Conservation (phyloP, 2,797 vertebrate genomes). For the Neosilurus mollespiculum region DNA sequence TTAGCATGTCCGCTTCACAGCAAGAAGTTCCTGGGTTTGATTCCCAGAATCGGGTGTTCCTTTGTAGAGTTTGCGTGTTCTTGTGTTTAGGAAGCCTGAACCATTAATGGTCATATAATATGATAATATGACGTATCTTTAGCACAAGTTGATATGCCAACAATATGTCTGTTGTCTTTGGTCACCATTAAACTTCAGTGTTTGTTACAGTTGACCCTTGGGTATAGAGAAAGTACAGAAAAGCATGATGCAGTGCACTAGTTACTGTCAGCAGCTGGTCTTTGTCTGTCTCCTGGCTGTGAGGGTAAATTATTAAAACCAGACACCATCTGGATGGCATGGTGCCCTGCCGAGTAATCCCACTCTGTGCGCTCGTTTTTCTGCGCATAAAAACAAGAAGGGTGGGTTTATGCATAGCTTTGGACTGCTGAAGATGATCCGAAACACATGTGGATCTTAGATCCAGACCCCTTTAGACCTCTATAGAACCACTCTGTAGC, state of each 20-base stretch:
- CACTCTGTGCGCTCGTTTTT: constrained; percentile 40
- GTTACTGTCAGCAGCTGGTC: neutral
- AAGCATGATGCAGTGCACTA: neutral
- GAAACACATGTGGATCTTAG: neutral
- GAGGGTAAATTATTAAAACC: constrained; percentile 51
- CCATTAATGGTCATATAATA: neutral
- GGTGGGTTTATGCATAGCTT: neutral
- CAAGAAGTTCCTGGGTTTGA: no score
- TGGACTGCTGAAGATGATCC: constrained; percentile 2
- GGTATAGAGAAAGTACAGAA: neutral
- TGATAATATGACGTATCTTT: no score
- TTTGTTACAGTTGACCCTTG: neutral
- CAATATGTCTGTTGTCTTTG: neutral
- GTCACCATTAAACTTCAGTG: neutral
- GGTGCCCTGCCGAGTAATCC: constrained; percentile 36
- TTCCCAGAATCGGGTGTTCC: no score
- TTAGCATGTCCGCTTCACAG: no score
- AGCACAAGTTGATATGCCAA: neutral
- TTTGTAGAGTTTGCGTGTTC: no score
- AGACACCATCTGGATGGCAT: constrained; percentile 38
- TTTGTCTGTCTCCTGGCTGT: constrained; percentile 13
- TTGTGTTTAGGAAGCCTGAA: neutral
- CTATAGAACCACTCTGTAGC: neutral
- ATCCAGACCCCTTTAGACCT: constrained; percentile 26
- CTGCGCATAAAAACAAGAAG: constrained; percentile 28